phyloP scores from a whole-genome alignment of 1,140 invertebrate genomes.

The Asobara japonica region DNA sequence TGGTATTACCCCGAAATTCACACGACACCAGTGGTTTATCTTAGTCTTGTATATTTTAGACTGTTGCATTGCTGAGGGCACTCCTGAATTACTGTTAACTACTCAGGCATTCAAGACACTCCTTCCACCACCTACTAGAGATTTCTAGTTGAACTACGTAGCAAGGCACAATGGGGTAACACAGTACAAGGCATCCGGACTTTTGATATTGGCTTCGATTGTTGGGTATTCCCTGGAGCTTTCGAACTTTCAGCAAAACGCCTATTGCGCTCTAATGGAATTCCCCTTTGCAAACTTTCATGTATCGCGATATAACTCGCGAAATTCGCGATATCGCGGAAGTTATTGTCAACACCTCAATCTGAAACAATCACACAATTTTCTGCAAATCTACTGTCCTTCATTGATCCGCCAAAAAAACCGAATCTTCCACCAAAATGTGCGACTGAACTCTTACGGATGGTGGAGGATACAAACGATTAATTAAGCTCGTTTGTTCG shows the following conservation, averaged over 20 bases:
- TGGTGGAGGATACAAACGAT: not conserved
- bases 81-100: slow-evolving; percentile 15
- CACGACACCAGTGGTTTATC: slow-evolving; percentile 8
- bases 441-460: not conserved
- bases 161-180: not conserved
- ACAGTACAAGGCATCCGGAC: not conserved
- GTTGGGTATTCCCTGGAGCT: not conserved
- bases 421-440: too few relatives aligned
- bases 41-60: slow-evolving; percentile 10
- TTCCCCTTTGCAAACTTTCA: slow-evolving; percentile 19
- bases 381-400: too few relatives aligned
- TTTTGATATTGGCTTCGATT: slow-evolving; percentile 7
- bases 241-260: slow-evolving; percentile 11
- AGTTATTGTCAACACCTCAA: too few relatives aligned
- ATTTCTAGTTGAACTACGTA: slow-evolving; percentile 10
- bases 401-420: too few relatives aligned
- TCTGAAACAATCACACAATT: too few relatives aligned
- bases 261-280: slow-evolving; percentile 22
- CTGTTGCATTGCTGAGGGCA: slow-evolving; percentile 2
- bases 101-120: not conserved
- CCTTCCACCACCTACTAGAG: not conserved
- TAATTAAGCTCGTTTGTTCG: slow-evolving; percentile 36
- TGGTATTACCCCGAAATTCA: slow-evolving; percentile 3
- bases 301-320: slow-evolving; percentile 14
- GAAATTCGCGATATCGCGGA: too few relatives aligned